Conservation (phyloP, 2,113 vertebrate genomes). For the Ceyx melanurus region DNA sequence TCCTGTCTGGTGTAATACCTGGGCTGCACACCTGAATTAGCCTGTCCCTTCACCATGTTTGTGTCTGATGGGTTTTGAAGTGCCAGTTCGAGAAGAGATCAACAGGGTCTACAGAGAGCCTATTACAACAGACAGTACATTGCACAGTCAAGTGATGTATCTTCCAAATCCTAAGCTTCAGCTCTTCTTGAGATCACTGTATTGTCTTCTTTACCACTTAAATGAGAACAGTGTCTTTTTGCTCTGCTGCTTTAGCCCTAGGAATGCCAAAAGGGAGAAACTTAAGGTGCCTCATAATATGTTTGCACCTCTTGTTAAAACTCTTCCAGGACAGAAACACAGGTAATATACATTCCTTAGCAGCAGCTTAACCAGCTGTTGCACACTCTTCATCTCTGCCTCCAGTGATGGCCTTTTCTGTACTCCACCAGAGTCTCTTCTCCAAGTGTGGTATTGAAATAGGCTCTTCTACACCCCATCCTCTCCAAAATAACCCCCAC, state of each 20-base stretch:
- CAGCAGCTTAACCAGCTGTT: neutral
- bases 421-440: neutral
- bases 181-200: neutral
- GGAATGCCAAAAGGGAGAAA: neutral
- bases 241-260: neutral
- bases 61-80: neutral
- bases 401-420: neutral
- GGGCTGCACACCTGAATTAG: neutral
- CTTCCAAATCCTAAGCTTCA: neutral
- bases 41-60: neutral
- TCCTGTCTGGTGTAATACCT: neutral
- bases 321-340: neutral
- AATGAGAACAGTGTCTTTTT: neutral
- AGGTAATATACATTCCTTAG: neutral
- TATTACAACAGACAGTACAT: neutral
- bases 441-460: neutral
- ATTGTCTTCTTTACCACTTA: neutral
- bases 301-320: neutral
- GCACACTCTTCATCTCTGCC: neutral
- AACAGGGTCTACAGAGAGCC: neutral
- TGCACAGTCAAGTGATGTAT: neutral
- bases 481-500: neutral
- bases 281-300: neutral
- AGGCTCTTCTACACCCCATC: neutral
- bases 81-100: neutral